Evolutionary conservation across 2,888 invertebrate genomes (phyloP).

Genomic region (Parnassius mnemosyne): DNA sequence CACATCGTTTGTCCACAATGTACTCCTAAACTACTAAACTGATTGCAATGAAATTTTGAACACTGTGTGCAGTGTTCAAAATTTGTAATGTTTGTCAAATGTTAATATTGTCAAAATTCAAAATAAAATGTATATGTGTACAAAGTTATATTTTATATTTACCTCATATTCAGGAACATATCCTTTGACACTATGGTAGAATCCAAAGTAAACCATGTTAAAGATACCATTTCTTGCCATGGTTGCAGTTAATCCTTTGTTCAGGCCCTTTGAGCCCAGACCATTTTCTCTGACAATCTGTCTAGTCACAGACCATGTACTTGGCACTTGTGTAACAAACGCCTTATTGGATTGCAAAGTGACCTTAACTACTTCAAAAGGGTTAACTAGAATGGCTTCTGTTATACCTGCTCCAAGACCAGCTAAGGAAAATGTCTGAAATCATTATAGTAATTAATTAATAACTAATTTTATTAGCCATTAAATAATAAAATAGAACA

Average conservation of each 20-base stretch:
- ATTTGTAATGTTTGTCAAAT: too few species aligned
- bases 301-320: conserved; percentile 89
- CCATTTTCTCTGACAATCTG: conserved; percentile 89
- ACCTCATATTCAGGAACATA: conserved; percentile 84
- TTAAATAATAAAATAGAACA: not conserved
- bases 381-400: conserved; percentile 95
- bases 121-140: too few species aligned
- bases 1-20: too few species aligned
- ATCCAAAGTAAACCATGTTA: conserved; percentile 97
- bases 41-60: too few species aligned
- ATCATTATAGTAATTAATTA: conserved; percentile 30
- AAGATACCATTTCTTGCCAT: conserved; percentile 94
- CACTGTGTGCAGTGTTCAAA: too few species aligned
- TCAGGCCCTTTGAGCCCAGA: conserved; percentile 88
- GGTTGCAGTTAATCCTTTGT: conserved; percentile 94
- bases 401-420: conserved; percentile 94
- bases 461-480: not conserved
- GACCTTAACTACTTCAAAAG: conserved; percentile 98
- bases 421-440: conserved; percentile 92
- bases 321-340: conserved; percentile 82
- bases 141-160: conserved; percentile 30
- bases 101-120: too few species aligned
- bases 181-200: conserved; percentile 95
- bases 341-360: conserved; percentile 88
- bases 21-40: too few species aligned